These are phyloP conservation scores for Alosa sapidissima DNA, from an alignment of 2,797 vertebrate species.

Conservation along the genomic window DNA sequence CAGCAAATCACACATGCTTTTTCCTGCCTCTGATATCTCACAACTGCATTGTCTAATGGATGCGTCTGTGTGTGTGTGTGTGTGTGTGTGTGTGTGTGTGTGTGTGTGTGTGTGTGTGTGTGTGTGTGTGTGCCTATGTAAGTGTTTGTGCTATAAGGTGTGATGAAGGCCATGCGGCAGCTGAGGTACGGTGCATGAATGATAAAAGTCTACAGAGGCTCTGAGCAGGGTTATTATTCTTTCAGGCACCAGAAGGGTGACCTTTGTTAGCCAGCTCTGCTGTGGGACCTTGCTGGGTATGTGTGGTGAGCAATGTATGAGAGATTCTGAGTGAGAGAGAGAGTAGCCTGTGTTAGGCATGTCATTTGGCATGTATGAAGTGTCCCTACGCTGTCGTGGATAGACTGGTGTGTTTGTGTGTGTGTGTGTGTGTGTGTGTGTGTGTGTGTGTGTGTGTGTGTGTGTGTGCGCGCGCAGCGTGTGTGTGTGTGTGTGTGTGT, in stretches of 20 bases:
- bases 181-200: neutral
- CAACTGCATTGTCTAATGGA: neutral
- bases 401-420: neutral
- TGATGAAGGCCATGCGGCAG: neutral
- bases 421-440: neutral
- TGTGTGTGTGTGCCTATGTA: neutral
- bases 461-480: neutral
- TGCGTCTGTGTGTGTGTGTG: neutral
- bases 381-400: neutral
- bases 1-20: slow-evolving; percentile 39
- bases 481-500: neutral
- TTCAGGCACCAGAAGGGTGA: slow-evolving; percentile 5
- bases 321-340: neutral
- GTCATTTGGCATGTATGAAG: slow-evolving; percentile 8
- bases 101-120: slow-evolving; percentile 8
- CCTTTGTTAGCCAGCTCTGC: neutral
- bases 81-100: neutral
- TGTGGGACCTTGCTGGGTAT: neutral
- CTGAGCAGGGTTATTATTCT: slow-evolving; percentile 1
- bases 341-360: neutral
- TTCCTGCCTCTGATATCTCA: slow-evolving; percentile 21
- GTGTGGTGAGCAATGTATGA: neutral
- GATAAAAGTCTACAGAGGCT: neutral
- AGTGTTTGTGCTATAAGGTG: neutral
- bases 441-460: neutral